Evolutionary conservation across 1,140 invertebrate species (phyloP).

Genomic region (Dysdera silvatica): DNA sequence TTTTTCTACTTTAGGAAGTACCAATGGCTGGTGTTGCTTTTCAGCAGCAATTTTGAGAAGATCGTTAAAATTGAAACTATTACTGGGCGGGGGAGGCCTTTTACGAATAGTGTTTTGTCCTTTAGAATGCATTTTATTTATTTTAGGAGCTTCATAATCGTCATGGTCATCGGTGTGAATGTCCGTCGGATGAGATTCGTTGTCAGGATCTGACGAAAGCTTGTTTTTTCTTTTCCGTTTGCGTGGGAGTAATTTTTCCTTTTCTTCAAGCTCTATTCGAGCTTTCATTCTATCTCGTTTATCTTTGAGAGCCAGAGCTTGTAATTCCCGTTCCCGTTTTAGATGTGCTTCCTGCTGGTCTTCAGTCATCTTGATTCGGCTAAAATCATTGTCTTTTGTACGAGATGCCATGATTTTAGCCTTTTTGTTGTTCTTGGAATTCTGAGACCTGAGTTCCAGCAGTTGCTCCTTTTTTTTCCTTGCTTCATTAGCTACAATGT

Average conservation of each 20-base stretch:
- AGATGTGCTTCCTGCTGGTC: conserved; percentile 43
- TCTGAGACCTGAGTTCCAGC: conserved; percentile 60
- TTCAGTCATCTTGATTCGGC: conserved; percentile 64
- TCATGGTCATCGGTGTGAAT: not conserved
- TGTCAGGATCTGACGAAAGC: not conserved
- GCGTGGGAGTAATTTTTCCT: conserved; percentile 60
- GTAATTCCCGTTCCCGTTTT: conserved; percentile 28
- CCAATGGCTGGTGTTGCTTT: conserved; percentile 69
- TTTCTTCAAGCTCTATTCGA: conserved; percentile 49
- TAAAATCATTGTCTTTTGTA: conserved; percentile 70
- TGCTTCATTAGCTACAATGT: conserved; percentile 38
- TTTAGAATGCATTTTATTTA: not conserved
- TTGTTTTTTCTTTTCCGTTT: conserved; percentile 55
- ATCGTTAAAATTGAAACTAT: conserved; percentile 36
- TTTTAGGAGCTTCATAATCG: not conserved
- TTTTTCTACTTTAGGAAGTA: conserved; percentile 54
- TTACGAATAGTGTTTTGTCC: not conserved
- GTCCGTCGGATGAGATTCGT: not conserved
- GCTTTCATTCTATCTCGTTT: conserved; percentile 53
- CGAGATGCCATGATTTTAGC: conserved; percentile 60
- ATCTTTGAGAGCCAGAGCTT: conserved; percentile 32
- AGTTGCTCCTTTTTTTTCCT: conserved; percentile 45
- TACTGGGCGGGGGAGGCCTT: conserved; percentile 17
- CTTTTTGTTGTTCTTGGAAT: conserved; percentile 51
- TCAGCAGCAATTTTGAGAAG: conserved; percentile 57